Evolutionary conservation across 2,888 invertebrate genomes (phyloP).

Genomic region (Plemyria rubiginata): DNA sequence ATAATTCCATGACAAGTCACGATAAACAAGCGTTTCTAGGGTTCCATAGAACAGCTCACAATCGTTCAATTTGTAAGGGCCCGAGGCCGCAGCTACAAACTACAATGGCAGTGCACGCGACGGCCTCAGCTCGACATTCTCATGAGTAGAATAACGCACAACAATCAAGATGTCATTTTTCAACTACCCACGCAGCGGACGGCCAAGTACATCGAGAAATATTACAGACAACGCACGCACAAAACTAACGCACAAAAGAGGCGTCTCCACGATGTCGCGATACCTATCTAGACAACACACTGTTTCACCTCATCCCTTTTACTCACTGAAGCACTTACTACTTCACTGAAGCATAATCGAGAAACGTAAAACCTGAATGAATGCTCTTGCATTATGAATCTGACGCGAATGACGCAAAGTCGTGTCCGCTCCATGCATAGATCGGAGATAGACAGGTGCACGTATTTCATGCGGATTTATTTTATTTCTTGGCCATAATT

Average conservation of each 20-base stretch:
- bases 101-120: slow-evolving; percentile 80
- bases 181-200: slow-evolving; percentile 82
- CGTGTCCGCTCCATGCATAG: slow-evolving; percentile 33
- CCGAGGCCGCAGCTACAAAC: slow-evolving; percentile 58
- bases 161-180: slow-evolving; percentile 86
- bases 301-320: slow-evolving; percentile 64
- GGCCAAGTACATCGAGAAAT: slow-evolving; percentile 71
- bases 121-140: slow-evolving; percentile 72
- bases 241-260: slow-evolving; percentile 71
- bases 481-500: slow-evolving; percentile 30
- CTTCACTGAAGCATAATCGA: slow-evolving; percentile 62
- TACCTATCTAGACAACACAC: slow-evolving; percentile 76
- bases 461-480: slow-evolving; percentile 37
- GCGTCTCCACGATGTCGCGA: slow-evolving; percentile 75
- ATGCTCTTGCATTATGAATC: slow-evolving; percentile 48
- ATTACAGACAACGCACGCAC: slow-evolving; percentile 80
- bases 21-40: slow-evolving; percentile 66
- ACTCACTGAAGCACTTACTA: too few species aligned
- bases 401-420: slow-evolving; percentile 45
- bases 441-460: slow-evolving; percentile 35
- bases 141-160: slow-evolving; percentile 83
- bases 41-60: slow-evolving; percentile 73
- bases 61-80: slow-evolving; percentile 82
- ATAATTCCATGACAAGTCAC: slow-evolving; percentile 77
- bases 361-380: slow-evolving; percentile 51